Base-by-base conservation (phyloP, 2,888 invertebrate species). In the Geotrupes spiniger region DNA sequence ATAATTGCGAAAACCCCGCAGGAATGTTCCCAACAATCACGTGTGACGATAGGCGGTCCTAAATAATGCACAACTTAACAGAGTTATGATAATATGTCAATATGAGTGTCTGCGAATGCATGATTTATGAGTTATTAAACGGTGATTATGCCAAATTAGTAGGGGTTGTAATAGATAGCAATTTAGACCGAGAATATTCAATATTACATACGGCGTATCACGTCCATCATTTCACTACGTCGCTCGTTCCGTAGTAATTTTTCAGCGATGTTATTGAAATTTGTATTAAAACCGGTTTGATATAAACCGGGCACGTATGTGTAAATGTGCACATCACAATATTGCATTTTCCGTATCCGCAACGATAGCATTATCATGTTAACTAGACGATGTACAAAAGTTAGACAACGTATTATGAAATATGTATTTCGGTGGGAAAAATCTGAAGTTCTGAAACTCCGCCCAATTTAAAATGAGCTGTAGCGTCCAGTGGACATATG, bases 91-190 rank as follows among this genome's bases (percentile, higher is more conserved):
- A 64, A 64, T 65, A 65, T 63, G 64, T 65, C 65, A 64, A 64
- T 65, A 62, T 54, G 60, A 58, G 63, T 62, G 63, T 66, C 62
- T 61, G 57, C 51, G 49, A 54, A 61, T 69, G 63, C 62, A 65
- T 68, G 63, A 68, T 67, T 67, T 63, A 69, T 64, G 61, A 61
- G 68, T 61, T 65, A 68, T 69, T 69, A 67, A 68, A 69, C 63
- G 68, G 62, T 64, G 65, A 69, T 70, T 68, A 70, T 62, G 62
- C 63, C 63, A 66, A 69, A 70, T 69, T 68, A 69, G 63, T 63
- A 63, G 63, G 63, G 59, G 63, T 44, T 58, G 59, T 65, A 65
- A 65, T 65, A 61, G 65, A 59, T 61, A 53, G 62, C 59, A 63
- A 63, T 65, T 65, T 62, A 60, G 59, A 56, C 59, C 51, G 57